These are phyloP conservation scores for Stratiomys singularior DNA, from an alignment of 2,888 invertebrate genomes.

Conservation along the genomic window DNA sequence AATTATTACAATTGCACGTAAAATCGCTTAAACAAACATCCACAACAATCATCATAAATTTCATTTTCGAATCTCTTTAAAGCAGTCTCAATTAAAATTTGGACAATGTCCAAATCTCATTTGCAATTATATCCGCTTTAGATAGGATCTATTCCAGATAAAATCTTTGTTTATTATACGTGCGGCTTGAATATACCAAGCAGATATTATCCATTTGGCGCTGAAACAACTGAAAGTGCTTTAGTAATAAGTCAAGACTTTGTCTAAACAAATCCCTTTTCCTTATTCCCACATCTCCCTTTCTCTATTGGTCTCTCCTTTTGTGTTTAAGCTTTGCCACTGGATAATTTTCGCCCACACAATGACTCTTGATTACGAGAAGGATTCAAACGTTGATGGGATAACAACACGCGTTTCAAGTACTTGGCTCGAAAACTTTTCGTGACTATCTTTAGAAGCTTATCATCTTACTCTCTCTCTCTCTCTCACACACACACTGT, in stretches of 20 bases:
- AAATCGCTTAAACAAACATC: too few relatives aligned
- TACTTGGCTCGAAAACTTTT: background rate
- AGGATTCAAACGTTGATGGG: background rate
- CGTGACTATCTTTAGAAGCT: background rate
- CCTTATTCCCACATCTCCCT: background rate
- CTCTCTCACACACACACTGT: too few relatives aligned
- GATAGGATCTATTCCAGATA: background rate
- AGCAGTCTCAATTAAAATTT: constrained; percentile 45
- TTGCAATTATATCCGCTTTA: constrained; percentile 41
- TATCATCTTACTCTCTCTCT: too few relatives aligned
- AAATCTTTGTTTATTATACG: background rate
- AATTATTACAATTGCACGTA: too few relatives aligned
- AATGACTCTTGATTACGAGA: background rate
- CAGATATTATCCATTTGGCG: background rate
- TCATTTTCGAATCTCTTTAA: too few relatives aligned
- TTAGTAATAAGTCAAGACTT: background rate
- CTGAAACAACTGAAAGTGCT: background rate
- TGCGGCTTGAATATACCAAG: background rate
- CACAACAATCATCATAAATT: too few relatives aligned
- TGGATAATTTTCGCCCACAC: too few relatives aligned
- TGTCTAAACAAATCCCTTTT: background rate
- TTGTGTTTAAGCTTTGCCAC: too few relatives aligned
- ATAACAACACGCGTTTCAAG: background rate
- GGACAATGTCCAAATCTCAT: constrained; percentile 39
- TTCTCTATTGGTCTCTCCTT: background rate